phyloP scores from a whole-genome alignment of 2,797 vertebrate genomes.

The Epinephelus coioides region DNA sequence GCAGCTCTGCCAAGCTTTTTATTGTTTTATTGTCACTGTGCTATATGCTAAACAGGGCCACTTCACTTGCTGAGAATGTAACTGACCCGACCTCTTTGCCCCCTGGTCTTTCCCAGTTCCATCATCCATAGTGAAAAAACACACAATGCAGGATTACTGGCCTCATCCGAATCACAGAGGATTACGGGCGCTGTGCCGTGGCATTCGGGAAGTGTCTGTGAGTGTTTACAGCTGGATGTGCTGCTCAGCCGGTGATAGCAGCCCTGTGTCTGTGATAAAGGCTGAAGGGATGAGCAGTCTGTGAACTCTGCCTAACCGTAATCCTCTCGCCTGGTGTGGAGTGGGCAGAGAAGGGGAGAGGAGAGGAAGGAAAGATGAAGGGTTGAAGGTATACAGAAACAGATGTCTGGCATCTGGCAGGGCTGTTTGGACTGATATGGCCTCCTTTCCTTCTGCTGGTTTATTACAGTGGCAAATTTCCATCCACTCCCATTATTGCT shows the following conservation, averaged over 20 bases:
- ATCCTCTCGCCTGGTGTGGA: constrained; percentile 61
- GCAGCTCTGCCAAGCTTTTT: neutral
- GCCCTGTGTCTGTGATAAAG: constrained; percentile 58
- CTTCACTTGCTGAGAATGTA: constrained; percentile 9
- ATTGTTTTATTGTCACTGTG: constrained; percentile 40
- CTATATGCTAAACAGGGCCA: constrained; percentile 7
- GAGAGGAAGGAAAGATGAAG: constrained; percentile 29
- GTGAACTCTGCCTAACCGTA: constrained; percentile 61
- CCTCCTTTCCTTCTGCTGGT: constrained; percentile 1
- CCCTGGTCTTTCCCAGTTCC: neutral
- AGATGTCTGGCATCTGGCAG: constrained; percentile 73
- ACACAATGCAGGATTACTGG: constrained; percentile 50
- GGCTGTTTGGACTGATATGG: constrained; percentile 36
- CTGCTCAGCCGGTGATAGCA: constrained; percentile 69
- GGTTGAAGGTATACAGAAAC: constrained; percentile 48
- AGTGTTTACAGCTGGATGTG: constrained; percentile 55
- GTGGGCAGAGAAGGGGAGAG: constrained; percentile 6
- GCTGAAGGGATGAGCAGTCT: constrained; percentile 58
- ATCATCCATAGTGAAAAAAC: constrained; percentile 9
- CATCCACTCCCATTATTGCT: constrained; percentile 32
- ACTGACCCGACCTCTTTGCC: constrained; percentile 33
- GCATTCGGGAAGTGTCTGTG: constrained; percentile 53
- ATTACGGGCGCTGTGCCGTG: constrained; percentile 57
- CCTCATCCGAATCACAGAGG: constrained; percentile 44
- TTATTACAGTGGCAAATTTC: constrained; percentile 45